Evolutionary conservation across 2,888 invertebrate species (phyloP).

Genomic region (Limnephilus marmoratus): DNA sequence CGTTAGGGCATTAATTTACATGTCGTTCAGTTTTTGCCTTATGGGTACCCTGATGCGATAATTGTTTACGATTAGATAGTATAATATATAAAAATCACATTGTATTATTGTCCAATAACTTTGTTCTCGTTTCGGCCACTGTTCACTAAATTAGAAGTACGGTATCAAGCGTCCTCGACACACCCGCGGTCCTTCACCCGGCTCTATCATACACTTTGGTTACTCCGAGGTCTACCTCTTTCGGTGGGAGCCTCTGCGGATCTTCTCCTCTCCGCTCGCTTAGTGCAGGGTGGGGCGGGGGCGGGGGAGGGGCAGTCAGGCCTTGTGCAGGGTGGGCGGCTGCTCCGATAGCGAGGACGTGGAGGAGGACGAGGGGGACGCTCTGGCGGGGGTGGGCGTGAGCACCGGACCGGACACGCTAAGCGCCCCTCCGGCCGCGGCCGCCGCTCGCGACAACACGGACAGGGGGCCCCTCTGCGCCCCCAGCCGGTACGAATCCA

Average conservation of each 20-base stretch:
- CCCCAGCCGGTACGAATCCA: constrained; percentile 67
- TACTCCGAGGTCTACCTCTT: constrained; percentile 12
- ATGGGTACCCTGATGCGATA: constrained; percentile 66
- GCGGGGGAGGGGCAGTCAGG: constrained; percentile 76
- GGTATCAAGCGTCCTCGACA: not conserved
- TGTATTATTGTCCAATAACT: constrained; percentile 65
- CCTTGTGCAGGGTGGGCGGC: constrained; percentile 78
- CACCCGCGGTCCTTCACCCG: not conserved
- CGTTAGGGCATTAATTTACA: constrained; percentile 58
- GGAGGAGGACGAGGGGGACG: constrained; percentile 79
- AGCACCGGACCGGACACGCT: constrained; percentile 75
- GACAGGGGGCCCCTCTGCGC: constrained; percentile 58
- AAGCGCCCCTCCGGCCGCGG: constrained; percentile 75
- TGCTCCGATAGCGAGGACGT: constrained; percentile 79
- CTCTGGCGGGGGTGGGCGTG: constrained; percentile 71
- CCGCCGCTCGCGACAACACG: constrained; percentile 72
- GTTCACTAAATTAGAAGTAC: constrained; percentile 12
- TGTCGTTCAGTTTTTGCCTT: constrained; percentile 61
- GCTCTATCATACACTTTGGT: constrained; percentile 44
- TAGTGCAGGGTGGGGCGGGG: constrained; percentile 77
- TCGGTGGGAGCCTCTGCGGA: constrained; percentile 70
- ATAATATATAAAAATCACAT: constrained; percentile 66
- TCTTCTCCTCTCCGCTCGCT: constrained; percentile 71
- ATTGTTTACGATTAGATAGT: constrained; percentile 63
- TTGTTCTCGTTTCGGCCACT: constrained; percentile 37